Percentiles rank a stretch among this genome's conserved stretches.
Conservation (phyloP, 2,113 vertebrate genomes). For the Cyanoliseus patagonus region DNA sequence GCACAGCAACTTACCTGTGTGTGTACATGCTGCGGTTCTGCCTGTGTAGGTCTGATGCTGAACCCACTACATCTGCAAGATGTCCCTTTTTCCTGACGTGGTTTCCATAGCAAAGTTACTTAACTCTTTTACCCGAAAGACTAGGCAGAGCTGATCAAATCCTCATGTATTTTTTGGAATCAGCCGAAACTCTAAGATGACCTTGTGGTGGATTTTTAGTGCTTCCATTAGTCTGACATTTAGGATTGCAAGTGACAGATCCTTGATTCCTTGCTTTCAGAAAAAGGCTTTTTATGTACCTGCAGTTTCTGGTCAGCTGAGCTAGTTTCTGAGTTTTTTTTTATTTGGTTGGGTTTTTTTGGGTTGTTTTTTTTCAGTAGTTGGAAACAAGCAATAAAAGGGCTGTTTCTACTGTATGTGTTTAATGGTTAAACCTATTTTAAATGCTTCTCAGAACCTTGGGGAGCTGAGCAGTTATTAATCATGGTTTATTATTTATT, state of each 20-base stretch:
- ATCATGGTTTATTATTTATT: not conserved
- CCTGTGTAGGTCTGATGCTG: not conserved
- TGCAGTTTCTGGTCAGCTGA: not conserved
- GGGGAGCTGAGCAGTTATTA: not conserved
- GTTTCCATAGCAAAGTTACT: not conserved
- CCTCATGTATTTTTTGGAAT: accelerated
- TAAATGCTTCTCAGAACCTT: not conserved
- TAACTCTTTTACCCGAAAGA: not conserved
- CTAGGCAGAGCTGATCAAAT: not conserved
- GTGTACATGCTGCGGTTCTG: accelerated
- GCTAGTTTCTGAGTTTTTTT: not conserved
- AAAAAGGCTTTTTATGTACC: not conserved
- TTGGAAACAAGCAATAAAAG: not conserved
- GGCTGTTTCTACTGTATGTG: accelerated
- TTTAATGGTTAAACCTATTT: not conserved
- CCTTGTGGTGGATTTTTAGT: not conserved
- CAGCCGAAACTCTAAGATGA: not conserved
- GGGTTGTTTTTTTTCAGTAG: not conserved
- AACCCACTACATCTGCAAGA: not conserved
- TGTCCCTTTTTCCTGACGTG: not conserved
- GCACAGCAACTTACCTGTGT: accelerated
- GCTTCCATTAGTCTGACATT: not conserved
- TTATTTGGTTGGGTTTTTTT: too few species aligned
- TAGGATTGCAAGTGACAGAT: not conserved
- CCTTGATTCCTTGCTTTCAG: not conserved